Evolutionary conservation across 2,797 vertebrate genomes (phyloP), one percentile per base, ranked within the genome.

Genomic region (Pristis pectinata): DNA sequence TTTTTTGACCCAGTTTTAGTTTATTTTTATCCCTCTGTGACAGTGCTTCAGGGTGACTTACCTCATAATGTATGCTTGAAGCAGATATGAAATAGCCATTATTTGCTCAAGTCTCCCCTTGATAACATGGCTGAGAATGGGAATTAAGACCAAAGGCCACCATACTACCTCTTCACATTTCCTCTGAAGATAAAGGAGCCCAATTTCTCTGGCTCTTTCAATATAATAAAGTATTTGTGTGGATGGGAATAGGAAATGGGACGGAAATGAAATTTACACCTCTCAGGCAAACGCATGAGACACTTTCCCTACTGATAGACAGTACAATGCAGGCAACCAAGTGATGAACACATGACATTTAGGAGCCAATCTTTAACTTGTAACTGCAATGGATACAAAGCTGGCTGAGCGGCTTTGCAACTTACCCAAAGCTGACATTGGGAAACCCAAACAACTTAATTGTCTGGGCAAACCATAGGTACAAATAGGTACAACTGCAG

Each of bases 1-100:
- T 91, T 64, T 67, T 37, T 67, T 91, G 59, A 24, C n/a, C 59
- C 87, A 67, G 61, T 41, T 91, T 91, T 22, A 91, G 87, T 41
- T 91, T 91, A 67, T 67, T 91, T 37, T 91, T 91, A 91, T 87
- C 83, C 30, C 30, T 87, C 10, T 56, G 34, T n/a, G 83, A n/a
- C 2, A 59, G 53, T 59, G 83, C 10, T n/a, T 87, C 53, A 30
- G 53, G 30, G 27, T 85, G 27, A 80, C 79, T 44, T 80, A 17
- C 79, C 41, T 41, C 79, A 44, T 80, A 17, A 87, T 87, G 17
- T n/a, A 34, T 6, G 30, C 30, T 59, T 34, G 30, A 85, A 56
- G 49, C 10, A 59, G 56, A 56, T 34, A 87, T 53, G 53, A 87
- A 59, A n/a, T 87, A 15, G 53, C 49, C 53, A 34, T 87, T 3